Evolutionary conservation across 1,140 invertebrate genomes (phyloP).

Genomic region (Akabosia matsudoensis): DNA sequence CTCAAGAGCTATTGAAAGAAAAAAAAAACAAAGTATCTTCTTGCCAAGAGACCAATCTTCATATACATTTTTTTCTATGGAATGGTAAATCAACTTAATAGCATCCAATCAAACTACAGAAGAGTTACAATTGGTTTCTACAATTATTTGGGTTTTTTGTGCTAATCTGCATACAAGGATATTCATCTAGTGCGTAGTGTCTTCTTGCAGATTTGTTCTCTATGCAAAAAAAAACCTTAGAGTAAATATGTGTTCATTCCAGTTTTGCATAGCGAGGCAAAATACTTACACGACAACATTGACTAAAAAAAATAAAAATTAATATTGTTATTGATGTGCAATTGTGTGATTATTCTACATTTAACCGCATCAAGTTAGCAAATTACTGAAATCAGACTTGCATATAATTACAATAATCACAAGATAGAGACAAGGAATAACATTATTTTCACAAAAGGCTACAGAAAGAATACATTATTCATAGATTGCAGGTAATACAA

Average conservation of each 20-base stretch:
- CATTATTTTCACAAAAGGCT: not conserved
- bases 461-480: not conserved
- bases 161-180: not conserved
- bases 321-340: not conserved
- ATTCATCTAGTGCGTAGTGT: not conserved
- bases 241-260: not conserved
- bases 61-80: not conserved
- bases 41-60: slow-evolving; percentile 7
- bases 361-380: not conserved
- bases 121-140: not conserved
- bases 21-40: slow-evolving; percentile 2
- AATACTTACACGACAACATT: not conserved
- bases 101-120: not conserved
- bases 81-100: not conserved
- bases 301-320: not conserved
- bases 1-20: too few relatives aligned
- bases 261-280: too few relatives aligned
- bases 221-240: not conserved
- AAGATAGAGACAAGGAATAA: too few relatives aligned
- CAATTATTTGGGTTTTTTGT: not conserved
- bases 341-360: not conserved
- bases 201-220: not conserved
- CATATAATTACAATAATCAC: not conserved
- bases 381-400: slow-evolving; percentile 4
- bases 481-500: not conserved